Conservation (phyloP, 1,140 invertebrate genomes). For the Portunus trituberculatus region DNA sequence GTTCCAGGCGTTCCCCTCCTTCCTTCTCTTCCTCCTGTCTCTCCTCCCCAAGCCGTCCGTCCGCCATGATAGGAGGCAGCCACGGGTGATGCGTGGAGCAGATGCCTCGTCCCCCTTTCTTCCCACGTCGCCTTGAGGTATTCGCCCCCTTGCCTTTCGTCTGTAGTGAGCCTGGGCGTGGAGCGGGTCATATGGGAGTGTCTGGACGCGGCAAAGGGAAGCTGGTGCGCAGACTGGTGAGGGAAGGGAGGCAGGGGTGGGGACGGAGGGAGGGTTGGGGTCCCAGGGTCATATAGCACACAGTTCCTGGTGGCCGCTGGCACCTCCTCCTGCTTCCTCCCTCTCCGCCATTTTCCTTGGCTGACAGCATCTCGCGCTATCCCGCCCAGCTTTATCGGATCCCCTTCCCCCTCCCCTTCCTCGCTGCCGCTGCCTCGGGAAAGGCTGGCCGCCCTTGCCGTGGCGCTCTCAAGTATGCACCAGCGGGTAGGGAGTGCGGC, state of each 20-base stretch:
- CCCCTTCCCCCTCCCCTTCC: background rate
- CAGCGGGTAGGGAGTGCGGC: no score
- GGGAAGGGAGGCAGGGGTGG: background rate
- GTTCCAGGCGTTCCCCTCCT: background rate
- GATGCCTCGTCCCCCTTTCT: constrained; percentile 1
- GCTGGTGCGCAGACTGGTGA: background rate
- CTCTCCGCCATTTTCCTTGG: constrained; percentile 68
- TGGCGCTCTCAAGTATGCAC: no score
- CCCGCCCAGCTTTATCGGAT: constrained; percentile 39
- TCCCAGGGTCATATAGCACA: constrained; percentile 27
- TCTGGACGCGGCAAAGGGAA: background rate
- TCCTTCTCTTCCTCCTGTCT: background rate
- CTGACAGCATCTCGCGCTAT: constrained; percentile 68
- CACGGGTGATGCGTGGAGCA: constrained; percentile 16
- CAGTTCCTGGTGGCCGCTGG: constrained; percentile 51
- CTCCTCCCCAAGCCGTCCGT: background rate
- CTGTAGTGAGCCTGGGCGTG: background rate
- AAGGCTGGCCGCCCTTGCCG: background rate
- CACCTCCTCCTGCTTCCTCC: constrained; percentile 52
- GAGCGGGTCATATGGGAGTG: no score
- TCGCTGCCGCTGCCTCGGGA: background rate
- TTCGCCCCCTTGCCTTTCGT: background rate
- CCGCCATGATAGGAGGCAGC: background rate
- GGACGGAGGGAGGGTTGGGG: background rate
- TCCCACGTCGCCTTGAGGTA: background rate